Base-by-base conservation (phyloP, 2,888 invertebrate species). In the Chydorus sphaericus region DNA sequence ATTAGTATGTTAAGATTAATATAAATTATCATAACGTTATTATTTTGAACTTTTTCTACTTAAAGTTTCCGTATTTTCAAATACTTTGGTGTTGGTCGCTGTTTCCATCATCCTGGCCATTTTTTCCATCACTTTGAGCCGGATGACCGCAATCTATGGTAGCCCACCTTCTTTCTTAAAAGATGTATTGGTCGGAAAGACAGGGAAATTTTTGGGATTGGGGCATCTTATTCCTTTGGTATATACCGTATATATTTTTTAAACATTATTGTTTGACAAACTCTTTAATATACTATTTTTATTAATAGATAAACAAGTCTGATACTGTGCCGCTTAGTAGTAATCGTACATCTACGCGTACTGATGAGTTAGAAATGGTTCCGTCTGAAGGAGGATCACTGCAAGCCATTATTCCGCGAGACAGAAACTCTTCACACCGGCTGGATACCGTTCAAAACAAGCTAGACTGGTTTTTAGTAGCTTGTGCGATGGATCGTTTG, bases 401-500 rank as follows among this genome's bases (percentile, higher is more conserved):
- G n/a, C n/a, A n/a, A n/a, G n/a, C n/a, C n/a, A n/a, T n/a, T n/a
- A n/a, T n/a, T n/a, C n/a, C n/a, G n/a, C n/a, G n/a, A n/a, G n/a
- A n/a, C n/a, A n/a, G n/a, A n/a, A n/a, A n/a, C n/a, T 23, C n/a
- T 44, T 2, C 23, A 6, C 10, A 18, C 36, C 37, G 6, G 8
- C 14, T 11, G 37, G 31, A 18, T 5, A 36, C n/a, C 7, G 7
- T 16, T 33, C 30, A 33, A 20, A 37, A 33, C 11, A 28, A 39
- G 33, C 33, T 55, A 4, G 80, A 81, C 64, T 82, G 81, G 81
- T 68, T 77, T n/a, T 66, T 80, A 14, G 64, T 80, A 49, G 80
- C 80, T 29, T 77, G 76, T 2, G 77, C 78, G 8, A 71, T 82
- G 56, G 81, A 82, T 67, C 74, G 81, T 54, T 65, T 80, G 50